Base-by-base conservation (phyloP, 92 coral and sea anemone species). In the Diadumene lineata region DNA sequence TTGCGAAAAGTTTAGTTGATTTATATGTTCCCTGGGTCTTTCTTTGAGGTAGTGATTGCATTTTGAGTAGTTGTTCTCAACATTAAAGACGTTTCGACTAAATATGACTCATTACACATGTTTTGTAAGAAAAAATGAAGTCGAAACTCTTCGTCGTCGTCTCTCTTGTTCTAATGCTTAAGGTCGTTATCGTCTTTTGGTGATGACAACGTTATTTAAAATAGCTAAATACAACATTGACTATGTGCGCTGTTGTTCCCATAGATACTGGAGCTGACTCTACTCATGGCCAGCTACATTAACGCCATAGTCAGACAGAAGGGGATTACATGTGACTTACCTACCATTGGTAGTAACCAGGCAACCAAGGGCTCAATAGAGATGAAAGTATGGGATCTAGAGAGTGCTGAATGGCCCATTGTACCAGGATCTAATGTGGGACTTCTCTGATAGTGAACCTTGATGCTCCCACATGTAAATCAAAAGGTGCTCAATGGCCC, bases 401-500 rank as follows among this genome's bases (percentile, higher is more conserved):
- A 94, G 64, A 94, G 98, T 76, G 94, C 98, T 17, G 98, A 94
- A 84, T 94, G 98, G 98, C 98, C 98, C 61, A 88, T 94, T 65
- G 89, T 94, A 25, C 96, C 98, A 9, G 98, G 98, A 48, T 84
- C 97, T 44, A 88, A 80, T 10, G 97, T 91, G 17, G 94, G 97
- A 56, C 82, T 70, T 0, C 19, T 70, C 30, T 70, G 29, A 70
- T 69, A 13, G 13, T 38, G 48, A 38, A 6, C 48, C 48, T 38
- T 6, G 48, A 38, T 38, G 7, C 13, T n/a, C n/a, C n/a, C n/a
- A n/a, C n/a, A n/a, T n/a, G n/a, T n/a, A n/a, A n/a, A n/a, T n/a
- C n/a, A n/a, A n/a, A 13, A 38, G 48, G 48, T 6, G 13, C 7
- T 22, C 3, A 53, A 53, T 16, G 60, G 60, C 6, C 60, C 60